Percentiles rank a stretch among this genome's conserved stretches.
phyloP scores from a whole-genome alignment of 2,888 invertebrate genomes.

The Caenorhabditis uteleia region DNA sequence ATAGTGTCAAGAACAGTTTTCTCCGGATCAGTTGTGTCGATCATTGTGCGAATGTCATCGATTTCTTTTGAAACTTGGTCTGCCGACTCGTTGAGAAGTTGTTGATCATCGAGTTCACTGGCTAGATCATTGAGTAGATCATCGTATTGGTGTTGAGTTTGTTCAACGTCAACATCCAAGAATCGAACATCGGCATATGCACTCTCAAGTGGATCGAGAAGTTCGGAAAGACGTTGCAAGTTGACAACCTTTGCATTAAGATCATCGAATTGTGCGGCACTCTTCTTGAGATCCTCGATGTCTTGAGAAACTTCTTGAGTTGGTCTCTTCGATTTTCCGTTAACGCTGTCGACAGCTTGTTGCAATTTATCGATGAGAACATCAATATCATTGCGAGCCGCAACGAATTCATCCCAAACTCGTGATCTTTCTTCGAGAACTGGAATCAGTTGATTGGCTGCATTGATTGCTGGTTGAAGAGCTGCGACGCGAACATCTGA shows the following conservation, averaged over 20 bases:
- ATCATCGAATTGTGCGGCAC: constrained; percentile 18
- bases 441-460: constrained; percentile 35
- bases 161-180: constrained; percentile 55
- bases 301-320: constrained; percentile 38
- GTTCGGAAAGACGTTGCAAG: constrained; percentile 50
- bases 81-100: constrained; percentile 44
- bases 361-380: constrained; percentile 43
- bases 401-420: constrained; percentile 50
- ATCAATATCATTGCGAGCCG: constrained; percentile 47
- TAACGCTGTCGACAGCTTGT: constrained; percentile 36
- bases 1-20: constrained; percentile 26
- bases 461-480: constrained; percentile 29
- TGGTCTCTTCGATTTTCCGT: constrained; percentile 33
- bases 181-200: constrained; percentile 56
- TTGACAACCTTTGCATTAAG: constrained; percentile 27
- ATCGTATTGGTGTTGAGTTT: constrained; percentile 47
- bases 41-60: constrained; percentile 27
- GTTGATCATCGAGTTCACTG: constrained; percentile 44
- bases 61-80: constrained; percentile 47
- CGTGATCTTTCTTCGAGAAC: constrained; percentile 40
- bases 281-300: constrained; percentile 22
- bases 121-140: constrained; percentile 38
- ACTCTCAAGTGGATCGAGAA: constrained; percentile 52
- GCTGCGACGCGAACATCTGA: constrained; percentile 28
- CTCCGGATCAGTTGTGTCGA: constrained; percentile 24